Conservation (phyloP, 2,113 vertebrate genomes). For the Oryctolagus cuniculus region mOryCun1.1 NC_091451.1:12962501-12963000, state of each 20-base stretch:
- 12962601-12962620: conserved; percentile 1
- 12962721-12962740: conserved; percentile 18
- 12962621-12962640: not conserved
- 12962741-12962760: conserved; percentile 40
- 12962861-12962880: not conserved
- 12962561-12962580: too few species aligned
- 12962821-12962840: not conserved
- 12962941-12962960: not conserved
- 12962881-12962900: not conserved
- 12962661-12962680: conserved; percentile 49
- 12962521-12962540: too few species aligned
- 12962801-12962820: not conserved
- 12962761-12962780: conserved; percentile 42
- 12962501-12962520: too few species aligned
- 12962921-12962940: conserved; percentile 1
- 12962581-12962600: too few species aligned
- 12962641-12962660: not conserved
- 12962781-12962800: conserved; percentile 22
- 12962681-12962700: conserved; percentile 27
- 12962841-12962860: not conserved
- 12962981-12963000: conserved; percentile 26
- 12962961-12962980: not conserved
- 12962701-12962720: not conserved
- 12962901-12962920: not conserved
- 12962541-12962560: too few species aligned